Base-by-base conservation (phyloP, 2,113 vertebrate species). In the Muntiacus muntjak region DNA sequence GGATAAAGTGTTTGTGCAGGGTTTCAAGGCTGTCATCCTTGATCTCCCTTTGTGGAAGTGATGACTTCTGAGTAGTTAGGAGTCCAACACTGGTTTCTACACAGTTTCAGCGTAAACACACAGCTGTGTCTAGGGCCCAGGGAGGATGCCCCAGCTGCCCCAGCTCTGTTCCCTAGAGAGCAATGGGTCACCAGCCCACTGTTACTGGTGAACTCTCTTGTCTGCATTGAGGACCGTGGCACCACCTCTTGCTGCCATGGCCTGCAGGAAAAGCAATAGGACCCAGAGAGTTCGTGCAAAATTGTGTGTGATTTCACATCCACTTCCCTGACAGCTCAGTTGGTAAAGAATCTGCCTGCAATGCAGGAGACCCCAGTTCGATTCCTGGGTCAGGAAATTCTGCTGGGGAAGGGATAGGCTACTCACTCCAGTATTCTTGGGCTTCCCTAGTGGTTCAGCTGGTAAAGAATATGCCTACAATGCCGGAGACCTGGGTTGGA, bases 181-280 rank as follows among this genome's bases (percentile, higher is more conserved):
- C 8, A 13, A 3, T 2, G 23, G 6, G 54, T 40, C 45, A 10
- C 11, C 11, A 15, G 40, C n/a, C 3, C 0, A 12, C 52, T 4
- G 64, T 52, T 33, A 6, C 50, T 6, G 3, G 30, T 13, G 23
- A 8, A 2, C 28, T 15, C 47, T 64, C 21, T 15, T 15, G 3
- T 4, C 3, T 40, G 23, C 33, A 3, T 3, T 0, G 0, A 30
- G 21, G 50, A 40, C 79, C 12, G 0, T 33, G 23, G 58, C 5
- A 13, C 23, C 23, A 7, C 1, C 33, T 30, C 6, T 3, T 5
- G 0, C 82, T 16, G 36, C 64, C 52, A 8, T 1, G 23, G 45
- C 84, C 5, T 30, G 17, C 23, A 76, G n/a, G 30, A 89, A 54
- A 55, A 50, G 21, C 50, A 57, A 2, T 1, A 54, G 19, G 36